A percentile compares a stretch with the other conserved stretches of the same genome.
Evolutionary conservation across 2,113 vertebrate genomes (phyloP).

Genomic region (Tachycineta bicolor): DNA sequence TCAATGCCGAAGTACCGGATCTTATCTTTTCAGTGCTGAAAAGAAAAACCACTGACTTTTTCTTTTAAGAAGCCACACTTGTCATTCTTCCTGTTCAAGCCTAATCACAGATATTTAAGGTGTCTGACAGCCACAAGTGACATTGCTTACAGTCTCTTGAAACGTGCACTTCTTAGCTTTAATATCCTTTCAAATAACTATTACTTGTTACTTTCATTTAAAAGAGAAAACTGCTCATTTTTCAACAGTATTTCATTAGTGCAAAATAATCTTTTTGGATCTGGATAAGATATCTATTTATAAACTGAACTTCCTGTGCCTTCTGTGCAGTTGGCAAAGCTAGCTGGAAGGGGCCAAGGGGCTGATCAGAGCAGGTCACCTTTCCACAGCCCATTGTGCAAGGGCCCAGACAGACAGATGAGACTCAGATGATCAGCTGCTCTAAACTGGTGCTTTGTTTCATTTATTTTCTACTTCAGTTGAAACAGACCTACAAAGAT

Average conservation of each 20-base stretch:
- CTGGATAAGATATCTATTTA: not conserved
- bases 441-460: not conserved
- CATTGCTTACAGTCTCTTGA: not conserved
- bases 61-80: not conserved
- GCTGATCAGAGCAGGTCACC: not conserved
- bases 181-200: not conserved
- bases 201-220: not conserved
- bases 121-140: not conserved
- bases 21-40: not conserved
- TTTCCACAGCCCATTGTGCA: not conserved
- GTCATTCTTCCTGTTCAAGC: not conserved
- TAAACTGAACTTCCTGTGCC: not conserved
- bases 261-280: not conserved
- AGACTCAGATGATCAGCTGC: not conserved
- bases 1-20: not conserved
- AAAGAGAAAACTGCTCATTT: not conserved
- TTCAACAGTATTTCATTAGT: not conserved
- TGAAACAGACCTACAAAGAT: not conserved
- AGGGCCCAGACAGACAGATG: fast-evolving
- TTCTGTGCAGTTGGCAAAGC: not conserved
- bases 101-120: not conserved
- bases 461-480: not conserved
- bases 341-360: not conserved
- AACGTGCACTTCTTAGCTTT: not conserved
- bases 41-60: not conserved